Evolutionary conservation across 2,113 vertebrate genomes (phyloP), one percentile per base, ranked within the genome.

Genomic region (Pollachius pollachius): DNA sequence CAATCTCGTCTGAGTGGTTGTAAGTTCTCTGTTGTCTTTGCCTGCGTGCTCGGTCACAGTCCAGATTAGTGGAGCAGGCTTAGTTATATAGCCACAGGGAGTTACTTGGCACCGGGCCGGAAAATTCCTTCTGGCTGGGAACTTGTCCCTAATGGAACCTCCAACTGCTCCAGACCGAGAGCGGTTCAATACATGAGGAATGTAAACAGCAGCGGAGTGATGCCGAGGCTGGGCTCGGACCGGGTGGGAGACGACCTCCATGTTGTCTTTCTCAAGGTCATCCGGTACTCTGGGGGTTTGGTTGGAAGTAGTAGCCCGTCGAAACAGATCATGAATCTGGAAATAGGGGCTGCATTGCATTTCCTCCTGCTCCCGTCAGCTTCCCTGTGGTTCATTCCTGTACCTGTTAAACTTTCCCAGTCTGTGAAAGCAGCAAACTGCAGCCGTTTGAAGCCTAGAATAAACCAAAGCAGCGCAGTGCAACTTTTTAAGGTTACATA

Each of bases 201-300:
- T 69, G 66, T 73, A 65, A 82, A 77, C 48, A 73, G 67, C 68
- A 71, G 63, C 0, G 52, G 56, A 62, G 4, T 60, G 21, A 18
- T 71, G 67, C 70, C 73, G 74, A 67, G 75, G 65, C 60, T 84
- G 0, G 70, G 37, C 73, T 82, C 74, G 77, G 54, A 61, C 70
- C 64, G 27, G 79, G 69, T 64, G 66, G 23, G 61, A 69, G 61
- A 48, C 8, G 5, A 48, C 41, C 12, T 13, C 41, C 41, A 48
- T 48, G 41, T 48, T 9, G 41, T 48, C 5, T 48, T 48, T 48
- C 11, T 48, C 41, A 9, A 9, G 12, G 41, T 48, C 41, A 9
- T 12, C 41, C 11, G 41, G 8, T 48, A 48, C 1, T 48, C 8
- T 48, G 41, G 12, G 41, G 41, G 8, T 48, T 48, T 48, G 8